Evolutionary conservation across 2,113 vertebrate species (phyloP).

Genomic region (Rissa tridactyla): DNA sequence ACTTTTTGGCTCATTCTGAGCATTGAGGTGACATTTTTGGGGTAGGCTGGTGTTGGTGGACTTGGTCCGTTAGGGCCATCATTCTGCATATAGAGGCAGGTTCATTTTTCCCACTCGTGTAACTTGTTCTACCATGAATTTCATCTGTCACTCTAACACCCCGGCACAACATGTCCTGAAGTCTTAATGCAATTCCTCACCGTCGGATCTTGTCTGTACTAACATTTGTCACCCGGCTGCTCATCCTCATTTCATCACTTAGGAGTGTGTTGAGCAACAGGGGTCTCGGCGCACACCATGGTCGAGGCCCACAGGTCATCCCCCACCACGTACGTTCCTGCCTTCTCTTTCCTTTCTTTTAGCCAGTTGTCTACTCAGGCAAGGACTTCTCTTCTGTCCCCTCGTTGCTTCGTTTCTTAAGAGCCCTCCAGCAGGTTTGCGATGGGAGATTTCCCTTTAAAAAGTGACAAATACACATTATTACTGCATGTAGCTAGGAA

Average conservation of each 20-base stretch:
- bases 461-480: not conserved
- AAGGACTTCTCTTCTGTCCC: not conserved
- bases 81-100: not conserved
- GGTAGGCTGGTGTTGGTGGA: not conserved
- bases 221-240: not conserved
- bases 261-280: not conserved
- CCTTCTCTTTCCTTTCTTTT: not conserved
- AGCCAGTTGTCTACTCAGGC: not conserved
- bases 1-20: not conserved
- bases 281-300: fast-evolving
- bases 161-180: not conserved
- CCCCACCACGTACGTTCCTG: fast-evolving
- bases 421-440: not conserved
- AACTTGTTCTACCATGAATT: not conserved
- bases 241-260: not conserved
- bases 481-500: not conserved
- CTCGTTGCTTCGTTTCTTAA: not conserved
- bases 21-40: not conserved
- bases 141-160: not conserved
- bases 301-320: not conserved
- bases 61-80: not conserved
- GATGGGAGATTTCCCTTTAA: not conserved
- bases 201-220: not conserved
- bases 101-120: not conserved
- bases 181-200: not conserved